Percentiles rank a stretch among this genome's conserved stretches.
Evolutionary conservation across 2,113 vertebrate species (phyloP).

Genomic region (Oenanthe oenanthe): DNA sequence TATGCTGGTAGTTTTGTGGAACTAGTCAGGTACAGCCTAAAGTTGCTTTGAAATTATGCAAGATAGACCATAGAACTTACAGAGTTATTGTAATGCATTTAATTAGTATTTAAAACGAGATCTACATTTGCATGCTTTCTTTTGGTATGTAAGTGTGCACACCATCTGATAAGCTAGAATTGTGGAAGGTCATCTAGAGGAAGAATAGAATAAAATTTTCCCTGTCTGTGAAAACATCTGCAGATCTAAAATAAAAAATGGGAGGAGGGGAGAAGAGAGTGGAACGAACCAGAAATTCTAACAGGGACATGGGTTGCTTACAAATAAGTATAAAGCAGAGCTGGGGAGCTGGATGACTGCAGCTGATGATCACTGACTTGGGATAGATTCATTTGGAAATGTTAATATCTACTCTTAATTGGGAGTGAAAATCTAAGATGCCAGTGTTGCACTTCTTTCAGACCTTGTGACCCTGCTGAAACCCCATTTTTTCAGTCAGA

Average conservation of each 20-base stretch:
- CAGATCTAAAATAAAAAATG: slow-evolving; percentile 39
- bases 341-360: neutral
- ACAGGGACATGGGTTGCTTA: neutral
- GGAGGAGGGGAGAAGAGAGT: neutral
- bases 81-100: slow-evolving; percentile 13
- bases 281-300: neutral
- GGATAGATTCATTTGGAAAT: neutral
- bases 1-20: neutral
- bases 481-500: neutral
- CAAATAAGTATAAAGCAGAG: neutral
- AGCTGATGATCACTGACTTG: neutral
- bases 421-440: neutral
- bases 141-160: slow-evolving; percentile 30
- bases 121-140: slow-evolving; percentile 41
- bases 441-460: neutral
- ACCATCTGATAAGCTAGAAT: slow-evolving; percentile 49
- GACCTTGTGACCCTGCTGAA: neutral
- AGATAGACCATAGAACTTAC: neutral
- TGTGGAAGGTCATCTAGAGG: slow-evolving; percentile 39
- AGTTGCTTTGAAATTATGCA: slow-evolving; percentile 3
- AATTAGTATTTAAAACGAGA: slow-evolving; percentile 48
- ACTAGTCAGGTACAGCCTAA: neutral
- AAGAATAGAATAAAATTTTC: slow-evolving; percentile 29
- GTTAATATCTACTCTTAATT: neutral
- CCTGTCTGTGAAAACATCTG: neutral